phyloP scores from a whole-genome alignment of 2,797 vertebrate species.

The Clarias pachynema region DNA sequence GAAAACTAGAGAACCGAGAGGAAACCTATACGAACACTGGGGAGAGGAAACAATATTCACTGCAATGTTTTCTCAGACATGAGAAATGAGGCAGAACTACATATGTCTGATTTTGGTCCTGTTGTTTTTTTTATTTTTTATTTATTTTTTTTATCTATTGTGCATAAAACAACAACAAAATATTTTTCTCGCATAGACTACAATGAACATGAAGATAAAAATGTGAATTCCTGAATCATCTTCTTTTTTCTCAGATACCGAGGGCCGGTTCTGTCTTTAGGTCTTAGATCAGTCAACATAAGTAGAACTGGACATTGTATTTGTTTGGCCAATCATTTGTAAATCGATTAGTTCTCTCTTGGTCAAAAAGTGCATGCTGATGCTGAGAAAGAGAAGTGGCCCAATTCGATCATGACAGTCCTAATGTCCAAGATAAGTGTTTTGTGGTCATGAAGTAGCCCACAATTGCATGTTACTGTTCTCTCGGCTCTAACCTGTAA shows the following conservation, averaged over 20 bases:
- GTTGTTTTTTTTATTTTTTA: background rate
- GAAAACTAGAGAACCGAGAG: background rate
- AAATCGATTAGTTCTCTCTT: background rate
- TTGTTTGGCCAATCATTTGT: background rate
- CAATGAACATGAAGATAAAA: too few relatives aligned
- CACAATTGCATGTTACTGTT: background rate
- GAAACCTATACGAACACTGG: background rate
- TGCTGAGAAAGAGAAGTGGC: background rate
- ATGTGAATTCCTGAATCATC: background rate
- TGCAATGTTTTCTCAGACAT: background rate
- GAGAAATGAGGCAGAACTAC: background rate
- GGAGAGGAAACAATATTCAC: background rate
- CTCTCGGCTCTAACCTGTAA: background rate
- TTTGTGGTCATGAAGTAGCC: background rate
- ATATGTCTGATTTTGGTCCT: background rate
- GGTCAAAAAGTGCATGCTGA: background rate
- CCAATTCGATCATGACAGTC: conserved; percentile 15
- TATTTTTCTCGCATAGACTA: background rate
- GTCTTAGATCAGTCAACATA: conserved; percentile 8
- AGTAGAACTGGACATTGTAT: background rate
- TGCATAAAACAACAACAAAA: background rate
- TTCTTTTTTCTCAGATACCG: background rate
- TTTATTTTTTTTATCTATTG: background rate
- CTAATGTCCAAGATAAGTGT: conserved; percentile 3
- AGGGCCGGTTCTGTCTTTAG: background rate